Evolutionary conservation across 1,140 invertebrate genomes (phyloP).

Genomic region (Bombus pascuorum): DNA sequence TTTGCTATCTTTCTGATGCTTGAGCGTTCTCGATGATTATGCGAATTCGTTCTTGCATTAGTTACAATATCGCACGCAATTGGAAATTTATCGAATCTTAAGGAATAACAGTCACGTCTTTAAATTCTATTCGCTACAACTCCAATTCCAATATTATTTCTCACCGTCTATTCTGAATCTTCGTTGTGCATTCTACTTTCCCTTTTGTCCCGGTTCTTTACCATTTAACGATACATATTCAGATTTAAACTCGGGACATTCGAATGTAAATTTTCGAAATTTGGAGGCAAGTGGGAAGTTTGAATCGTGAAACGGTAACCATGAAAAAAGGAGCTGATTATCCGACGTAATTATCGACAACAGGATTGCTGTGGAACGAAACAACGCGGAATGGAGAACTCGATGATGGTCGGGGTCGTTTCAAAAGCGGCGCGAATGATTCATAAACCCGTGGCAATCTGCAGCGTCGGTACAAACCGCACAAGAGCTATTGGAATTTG

Average conservation of each 20-base stretch:
- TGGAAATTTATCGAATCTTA: background rate
- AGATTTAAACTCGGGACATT: too few relatives aligned
- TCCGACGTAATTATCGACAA: background rate
- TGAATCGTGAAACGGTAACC: background rate
- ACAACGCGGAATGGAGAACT: background rate
- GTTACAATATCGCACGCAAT: too few relatives aligned
- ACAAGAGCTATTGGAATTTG: constrained; percentile 64
- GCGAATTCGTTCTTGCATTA: too few relatives aligned
- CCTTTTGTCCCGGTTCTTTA: too few relatives aligned
- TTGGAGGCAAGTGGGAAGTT: background rate
- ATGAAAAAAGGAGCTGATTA: background rate
- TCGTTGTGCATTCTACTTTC: too few relatives aligned
- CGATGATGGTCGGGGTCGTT: constrained; percentile 1
- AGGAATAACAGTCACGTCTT: too few relatives aligned
- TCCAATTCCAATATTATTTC: too few relatives aligned
- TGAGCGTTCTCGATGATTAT: too few relatives aligned
- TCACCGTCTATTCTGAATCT: too few relatives aligned
- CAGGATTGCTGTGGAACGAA: background rate
- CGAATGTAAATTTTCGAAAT: background rate
- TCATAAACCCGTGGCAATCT: constrained; percentile 56
- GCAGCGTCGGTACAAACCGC: constrained; percentile 41
- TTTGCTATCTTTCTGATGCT: too few relatives aligned
- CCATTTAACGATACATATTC: too few relatives aligned
- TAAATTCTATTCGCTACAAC: too few relatives aligned
- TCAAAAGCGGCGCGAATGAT: constrained; percentile 55